phyloP scores from a whole-genome alignment of 2,888 invertebrate genomes.

The Drosophila quinaria region DNA sequence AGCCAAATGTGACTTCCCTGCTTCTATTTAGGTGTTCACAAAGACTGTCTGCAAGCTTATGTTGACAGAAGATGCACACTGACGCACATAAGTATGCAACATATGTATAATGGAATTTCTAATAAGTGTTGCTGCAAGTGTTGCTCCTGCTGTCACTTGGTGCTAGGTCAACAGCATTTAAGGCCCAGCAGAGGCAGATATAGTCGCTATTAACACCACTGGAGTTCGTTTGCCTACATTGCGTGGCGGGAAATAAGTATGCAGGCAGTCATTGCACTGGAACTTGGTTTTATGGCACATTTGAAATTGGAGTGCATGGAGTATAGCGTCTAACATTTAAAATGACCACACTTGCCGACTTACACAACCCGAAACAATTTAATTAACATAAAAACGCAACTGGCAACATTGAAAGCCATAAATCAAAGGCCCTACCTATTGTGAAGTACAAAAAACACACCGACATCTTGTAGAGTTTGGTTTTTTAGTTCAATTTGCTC shows the following conservation, averaged over 20 bases:
- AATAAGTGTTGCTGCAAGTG: conserved; percentile 56
- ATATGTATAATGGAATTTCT: conserved; percentile 80
- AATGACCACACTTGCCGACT: conserved; percentile 13
- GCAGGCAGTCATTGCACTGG: neutral
- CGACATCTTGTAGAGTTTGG: neutral
- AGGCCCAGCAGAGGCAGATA: conserved; percentile 24
- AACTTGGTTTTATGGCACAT: neutral
- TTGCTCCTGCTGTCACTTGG: conserved; percentile 21
- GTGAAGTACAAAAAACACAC: neutral
- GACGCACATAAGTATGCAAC: conserved; percentile 59
- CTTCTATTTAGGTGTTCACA: conserved; percentile 53
- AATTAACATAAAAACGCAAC: conserved; percentile 75
- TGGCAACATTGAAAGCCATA: conserved; percentile 63
- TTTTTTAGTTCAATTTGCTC: no score
- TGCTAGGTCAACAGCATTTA: conserved; percentile 71
- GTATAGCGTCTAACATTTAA: conserved; percentile 3
- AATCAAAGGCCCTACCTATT: conserved; percentile 67
- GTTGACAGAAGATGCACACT: conserved; percentile 63
- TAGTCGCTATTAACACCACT: conserved; percentile 55
- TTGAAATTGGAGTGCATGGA: conserved; percentile 6
- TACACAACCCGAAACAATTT: conserved; percentile 59
- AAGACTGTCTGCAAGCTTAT: conserved; percentile 49
- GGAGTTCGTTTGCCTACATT: conserved; percentile 54
- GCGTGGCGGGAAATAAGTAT: conserved; percentile 20
- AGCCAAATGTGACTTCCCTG: conserved; percentile 32